Evolutionary conservation across 37 sponge, comb jelly and placozoan genomes (phyloP).

Genomic region (Ephydatia muelleri): DNA sequence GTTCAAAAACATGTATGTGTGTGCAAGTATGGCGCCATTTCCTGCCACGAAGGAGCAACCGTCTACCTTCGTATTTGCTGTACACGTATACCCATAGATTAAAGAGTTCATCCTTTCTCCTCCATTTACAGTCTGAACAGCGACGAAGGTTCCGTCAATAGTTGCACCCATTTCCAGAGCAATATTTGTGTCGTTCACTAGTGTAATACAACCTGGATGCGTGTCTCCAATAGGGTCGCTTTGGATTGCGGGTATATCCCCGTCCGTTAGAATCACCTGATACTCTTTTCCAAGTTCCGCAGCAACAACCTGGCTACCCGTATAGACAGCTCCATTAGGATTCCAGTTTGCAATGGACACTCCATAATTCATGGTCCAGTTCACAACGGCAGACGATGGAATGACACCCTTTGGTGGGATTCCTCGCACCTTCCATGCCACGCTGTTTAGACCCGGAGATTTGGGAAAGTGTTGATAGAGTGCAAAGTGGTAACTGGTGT

Average conservation of each 20-base stretch:
- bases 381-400: not conserved
- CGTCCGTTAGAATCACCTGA: not conserved
- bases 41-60: too few relatives aligned
- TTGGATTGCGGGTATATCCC: not conserved
- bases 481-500: not conserved
- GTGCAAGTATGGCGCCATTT: too few relatives aligned
- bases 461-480: conserved; percentile 11
- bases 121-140: not conserved
- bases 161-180: not conserved
- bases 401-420: not conserved
- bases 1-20: too few relatives aligned
- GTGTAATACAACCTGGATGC: not conserved
- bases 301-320: not conserved
- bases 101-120: not conserved
- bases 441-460: conserved; percentile 5
- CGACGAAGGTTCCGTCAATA: not conserved
- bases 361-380: not conserved
- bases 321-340: not conserved
- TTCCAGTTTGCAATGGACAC: conserved; percentile 1
- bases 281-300: not conserved
- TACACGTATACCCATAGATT: too few relatives aligned
- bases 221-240: not conserved
- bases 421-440: conserved; percentile 17
- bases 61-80: too few relatives aligned
- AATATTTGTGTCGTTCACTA: not conserved